These are phyloP conservation scores for Drosophila burlai DNA, from an alignment of 1,140 invertebrate genomes.

Conservation along the genomic window DNA sequence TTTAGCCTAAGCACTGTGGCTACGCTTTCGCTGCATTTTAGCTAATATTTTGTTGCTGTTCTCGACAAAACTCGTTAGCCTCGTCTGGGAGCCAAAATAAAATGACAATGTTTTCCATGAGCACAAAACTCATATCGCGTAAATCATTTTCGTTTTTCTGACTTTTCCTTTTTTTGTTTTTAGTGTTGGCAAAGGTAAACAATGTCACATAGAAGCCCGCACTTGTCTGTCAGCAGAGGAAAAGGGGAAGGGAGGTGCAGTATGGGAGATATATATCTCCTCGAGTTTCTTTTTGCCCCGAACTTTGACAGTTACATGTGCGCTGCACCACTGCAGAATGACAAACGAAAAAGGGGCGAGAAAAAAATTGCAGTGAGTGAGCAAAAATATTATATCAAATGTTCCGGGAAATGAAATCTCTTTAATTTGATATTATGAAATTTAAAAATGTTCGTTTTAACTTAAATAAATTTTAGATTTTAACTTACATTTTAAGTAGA, in stretches of 20 bases:
- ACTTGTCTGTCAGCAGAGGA: slow-evolving; percentile 47
- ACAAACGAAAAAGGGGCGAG: slow-evolving; percentile 36
- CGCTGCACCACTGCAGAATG: slow-evolving; percentile 62
- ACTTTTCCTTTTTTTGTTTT: slow-evolving; percentile 4
- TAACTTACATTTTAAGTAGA: not conserved
- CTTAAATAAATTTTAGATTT: not conserved
- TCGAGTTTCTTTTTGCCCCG: slow-evolving; percentile 28
- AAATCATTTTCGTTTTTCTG: slow-evolving; percentile 49
- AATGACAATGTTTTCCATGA: slow-evolving; percentile 55
- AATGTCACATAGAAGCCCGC: slow-evolving; percentile 66
- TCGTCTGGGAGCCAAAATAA: slow-evolving; percentile 48
- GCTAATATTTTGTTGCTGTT: slow-evolving; percentile 10
- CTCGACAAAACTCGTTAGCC: slow-evolving; percentile 36
- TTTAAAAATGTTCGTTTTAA: no score
- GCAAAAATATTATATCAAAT: slow-evolving; percentile 16
- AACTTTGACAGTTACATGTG: slow-evolving; percentile 68
- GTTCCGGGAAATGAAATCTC: not conserved
- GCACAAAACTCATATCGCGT: slow-evolving; percentile 50
- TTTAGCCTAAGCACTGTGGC: slow-evolving; percentile 25
- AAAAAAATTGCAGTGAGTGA: slow-evolving; percentile 44
- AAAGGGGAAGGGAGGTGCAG: not conserved
- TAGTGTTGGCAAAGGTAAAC: slow-evolving; percentile 69
- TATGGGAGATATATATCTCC: slow-evolving; percentile 58
- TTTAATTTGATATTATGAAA: not conserved
- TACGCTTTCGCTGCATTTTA: slow-evolving; percentile 23